These are phyloP conservation scores for Ciconia maguari DNA, from an alignment of 2,113 vertebrate species.

Conservation along the genomic window DNA sequence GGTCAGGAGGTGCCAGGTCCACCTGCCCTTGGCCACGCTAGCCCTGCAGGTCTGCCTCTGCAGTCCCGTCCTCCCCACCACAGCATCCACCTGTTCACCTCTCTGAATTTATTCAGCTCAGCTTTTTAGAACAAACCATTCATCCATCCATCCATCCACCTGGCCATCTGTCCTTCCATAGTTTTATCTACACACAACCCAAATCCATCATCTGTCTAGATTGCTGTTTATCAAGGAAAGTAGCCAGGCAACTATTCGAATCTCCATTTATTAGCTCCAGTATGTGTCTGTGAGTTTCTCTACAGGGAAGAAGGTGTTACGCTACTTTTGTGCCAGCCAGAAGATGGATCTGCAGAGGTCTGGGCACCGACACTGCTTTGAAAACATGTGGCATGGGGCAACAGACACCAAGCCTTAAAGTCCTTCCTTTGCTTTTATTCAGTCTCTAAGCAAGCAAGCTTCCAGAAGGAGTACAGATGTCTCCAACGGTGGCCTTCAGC, in stretches of 20 bases:
- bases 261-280: not conserved
- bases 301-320: not conserved
- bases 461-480: not conserved
- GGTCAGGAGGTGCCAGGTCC: not conserved
- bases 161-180: not conserved
- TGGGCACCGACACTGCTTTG: not conserved
- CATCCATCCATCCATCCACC: not conserved
- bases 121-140: not conserved
- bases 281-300: not conserved
- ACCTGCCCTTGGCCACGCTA: not conserved
- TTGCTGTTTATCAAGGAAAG: not conserved
- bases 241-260: not conserved
- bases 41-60: not conserved
- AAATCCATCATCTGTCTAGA: not conserved
- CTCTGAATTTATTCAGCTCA: not conserved
- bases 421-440: not conserved
- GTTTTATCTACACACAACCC: not conserved
- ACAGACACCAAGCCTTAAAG: not conserved
- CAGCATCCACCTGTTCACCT: not conserved
- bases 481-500: not conserved
- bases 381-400: not conserved
- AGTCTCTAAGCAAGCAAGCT: not conserved
- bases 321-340: not conserved
- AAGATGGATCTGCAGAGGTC: not conserved
- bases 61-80: not conserved